Evolutionary conservation across 2,113 vertebrate genomes (phyloP).

Genomic region (Charina bottae): DNA sequence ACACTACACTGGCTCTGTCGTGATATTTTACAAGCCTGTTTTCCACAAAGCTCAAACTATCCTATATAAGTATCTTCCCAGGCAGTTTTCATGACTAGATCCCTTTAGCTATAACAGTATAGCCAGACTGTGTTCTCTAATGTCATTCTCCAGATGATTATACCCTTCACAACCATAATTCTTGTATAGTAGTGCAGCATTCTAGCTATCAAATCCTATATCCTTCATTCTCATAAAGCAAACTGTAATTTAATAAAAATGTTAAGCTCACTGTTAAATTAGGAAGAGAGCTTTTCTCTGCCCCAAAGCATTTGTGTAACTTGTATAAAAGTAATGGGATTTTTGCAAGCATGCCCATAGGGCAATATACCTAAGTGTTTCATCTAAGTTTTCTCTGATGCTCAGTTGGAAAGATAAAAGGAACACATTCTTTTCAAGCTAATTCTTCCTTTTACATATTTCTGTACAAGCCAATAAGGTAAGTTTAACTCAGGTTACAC

Average conservation of each 20-base stretch:
- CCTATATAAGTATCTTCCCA: not conserved
- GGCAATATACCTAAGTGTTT: not conserved
- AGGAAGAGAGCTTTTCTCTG: not conserved
- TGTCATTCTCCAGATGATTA: not conserved
- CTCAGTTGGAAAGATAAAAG: not conserved
- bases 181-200: not conserved
- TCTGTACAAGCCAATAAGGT: not conserved
- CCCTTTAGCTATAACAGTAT: not conserved
- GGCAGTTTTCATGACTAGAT: not conserved
- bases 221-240: not conserved
- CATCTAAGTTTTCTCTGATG: slow-evolving; percentile 25
- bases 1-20: not conserved
- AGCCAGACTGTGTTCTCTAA: not conserved
- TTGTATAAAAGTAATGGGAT: slow-evolving; percentile 16
- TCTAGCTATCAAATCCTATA: slow-evolving; percentile 10
- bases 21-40: not conserved
- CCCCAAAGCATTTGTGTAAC: slow-evolving; percentile 8
- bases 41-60: not conserved
- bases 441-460: slow-evolving; percentile 24
- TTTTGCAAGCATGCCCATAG: slow-evolving; percentile 11
- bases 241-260: not conserved
- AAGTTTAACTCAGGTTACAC: not conserved
- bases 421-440: not conserved
- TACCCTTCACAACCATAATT: not conserved
- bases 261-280: slow-evolving; percentile 18